Evolutionary conservation across 2,888 invertebrate species (phyloP).

Genomic region (Hanleya hanleyi): DNA sequence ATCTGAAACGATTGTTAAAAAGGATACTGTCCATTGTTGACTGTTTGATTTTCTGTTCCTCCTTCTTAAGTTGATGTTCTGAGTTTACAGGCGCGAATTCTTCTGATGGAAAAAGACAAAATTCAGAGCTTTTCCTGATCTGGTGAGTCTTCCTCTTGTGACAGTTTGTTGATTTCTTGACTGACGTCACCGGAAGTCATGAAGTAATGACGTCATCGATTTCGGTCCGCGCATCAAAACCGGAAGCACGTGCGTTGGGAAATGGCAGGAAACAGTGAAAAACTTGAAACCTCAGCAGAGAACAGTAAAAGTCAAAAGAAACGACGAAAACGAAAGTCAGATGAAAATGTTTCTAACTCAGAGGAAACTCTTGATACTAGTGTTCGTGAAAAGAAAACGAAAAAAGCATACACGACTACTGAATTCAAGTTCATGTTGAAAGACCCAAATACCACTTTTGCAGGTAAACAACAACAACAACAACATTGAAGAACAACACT

Average conservation of each 20-base stretch:
- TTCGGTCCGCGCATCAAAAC: slow-evolving; percentile 18
- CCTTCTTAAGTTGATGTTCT: no score
- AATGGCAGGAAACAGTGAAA: slow-evolving; percentile 21
- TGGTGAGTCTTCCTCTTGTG: slow-evolving; percentile 45
- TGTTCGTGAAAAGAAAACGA: slow-evolving; percentile 14
- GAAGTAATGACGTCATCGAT: slow-evolving; percentile 27
- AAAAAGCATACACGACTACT: neutral
- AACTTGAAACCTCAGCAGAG: slow-evolving; percentile 15
- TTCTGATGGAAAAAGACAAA: neutral
- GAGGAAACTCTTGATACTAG: neutral
- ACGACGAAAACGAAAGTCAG: no score
- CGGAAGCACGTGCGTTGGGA: slow-evolving; percentile 28
- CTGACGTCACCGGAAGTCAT: slow-evolving; percentile 11
- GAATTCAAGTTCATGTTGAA: slow-evolving; percentile 50
- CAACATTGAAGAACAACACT: neutral
- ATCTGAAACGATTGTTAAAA: no score
- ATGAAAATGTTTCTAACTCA: no score
- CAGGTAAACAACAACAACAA: no score
- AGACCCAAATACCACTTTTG: slow-evolving; percentile 40
- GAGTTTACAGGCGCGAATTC: neutral
- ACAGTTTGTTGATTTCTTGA: slow-evolving; percentile 36
- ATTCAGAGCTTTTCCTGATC: neutral
- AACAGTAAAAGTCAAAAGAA: no score
- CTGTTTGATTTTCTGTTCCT: no score
- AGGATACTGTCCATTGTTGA: neutral